A percentile compares a stretch with the other conserved stretches of the same genome.
Evolutionary conservation across 2,888 invertebrate species (phyloP).

Genomic region (Chymomyza caudatula): DNA sequence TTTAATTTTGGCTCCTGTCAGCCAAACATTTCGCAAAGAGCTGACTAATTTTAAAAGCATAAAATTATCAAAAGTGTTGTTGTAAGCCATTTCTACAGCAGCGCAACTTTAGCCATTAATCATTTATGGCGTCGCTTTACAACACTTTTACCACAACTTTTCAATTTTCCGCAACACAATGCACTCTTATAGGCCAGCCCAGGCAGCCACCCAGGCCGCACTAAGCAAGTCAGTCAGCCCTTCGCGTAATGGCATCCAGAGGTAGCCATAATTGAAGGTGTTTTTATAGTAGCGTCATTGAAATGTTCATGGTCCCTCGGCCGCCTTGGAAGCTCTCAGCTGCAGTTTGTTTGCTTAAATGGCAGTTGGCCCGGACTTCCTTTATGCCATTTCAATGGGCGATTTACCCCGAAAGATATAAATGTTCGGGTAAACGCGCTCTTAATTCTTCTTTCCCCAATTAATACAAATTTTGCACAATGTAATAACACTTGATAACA

Average conservation of each 20-base stretch:
- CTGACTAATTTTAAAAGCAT: slow-evolving; percentile 56
- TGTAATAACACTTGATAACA: slow-evolving; percentile 13
- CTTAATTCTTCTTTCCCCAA: slow-evolving; percentile 22
- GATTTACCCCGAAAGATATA: slow-evolving; percentile 50
- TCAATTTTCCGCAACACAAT: slow-evolving; percentile 47
- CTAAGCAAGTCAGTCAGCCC: neutral
- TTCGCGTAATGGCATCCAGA: slow-evolving; percentile 41
- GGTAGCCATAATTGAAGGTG: slow-evolving; percentile 45
- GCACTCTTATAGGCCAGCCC: slow-evolving; percentile 53
- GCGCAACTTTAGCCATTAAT: slow-evolving; percentile 65
- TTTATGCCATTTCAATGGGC: slow-evolving; percentile 55
- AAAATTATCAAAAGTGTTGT: slow-evolving; percentile 53
- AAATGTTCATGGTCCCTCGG: slow-evolving; percentile 30
- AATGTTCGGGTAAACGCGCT: neutral
- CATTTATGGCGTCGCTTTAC: slow-evolving; percentile 57
- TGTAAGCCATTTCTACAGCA: slow-evolving; percentile 32
- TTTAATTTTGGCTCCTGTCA: neutral
- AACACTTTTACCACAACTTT: slow-evolving; percentile 11
- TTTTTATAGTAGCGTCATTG: neutral
- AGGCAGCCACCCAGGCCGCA: neutral
- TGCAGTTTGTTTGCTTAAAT: slow-evolving; percentile 11
- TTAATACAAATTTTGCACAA: slow-evolving; percentile 42
- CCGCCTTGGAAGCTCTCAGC: slow-evolving; percentile 22
- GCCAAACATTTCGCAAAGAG: slow-evolving; percentile 19
- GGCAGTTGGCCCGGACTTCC: slow-evolving; percentile 53